Evolutionary conservation across 2,113 vertebrate species (phyloP), one percentile per base, ranked within the genome.

Genomic region (Rostratula benghalensis): DNA sequence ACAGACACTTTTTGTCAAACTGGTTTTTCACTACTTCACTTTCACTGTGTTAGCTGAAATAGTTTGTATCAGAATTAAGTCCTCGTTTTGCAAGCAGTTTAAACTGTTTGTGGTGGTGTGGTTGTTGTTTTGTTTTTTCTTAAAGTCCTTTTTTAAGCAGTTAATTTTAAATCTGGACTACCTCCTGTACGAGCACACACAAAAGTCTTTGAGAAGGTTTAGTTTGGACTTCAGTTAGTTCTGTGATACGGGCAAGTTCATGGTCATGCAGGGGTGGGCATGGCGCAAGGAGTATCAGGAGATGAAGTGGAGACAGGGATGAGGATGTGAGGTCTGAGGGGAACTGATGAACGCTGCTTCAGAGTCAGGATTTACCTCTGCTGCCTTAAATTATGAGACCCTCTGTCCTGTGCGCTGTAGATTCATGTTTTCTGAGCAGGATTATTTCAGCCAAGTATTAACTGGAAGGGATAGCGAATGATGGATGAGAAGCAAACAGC

Each of bases 401-500:
- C 54, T 68, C n/a, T 22, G 3, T 74, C n/a, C 50, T 83, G 35
- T 48, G 27, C 4, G 14, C n/a, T 74, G 63, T 63, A 46, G 59
- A 67, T 70, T 65, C 10, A 12, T 75, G 35, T 86, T 90, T 70
- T 83, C 14, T 77, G 80, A 78, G 51, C 43, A 71, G 76, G 22
- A 68, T 83, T 87, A 37, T 70, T 95, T 90, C 76, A 89, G 65
- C 48, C 45, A 70, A 50, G 71, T 85, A 74, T 94, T 93, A 94
- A 77, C 63, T 80, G 79, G 69, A 91, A 94, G 33, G 43, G 25
- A 41, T 45, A 64, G 60, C 0, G 5, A 64, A 27, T 95, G 92
- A 92, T 81, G 64, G 61, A 80, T 71, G 46, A 75, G 53, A 60
- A 48, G 60, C 41, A 86, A 67, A 71, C 0, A 48, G 82, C 65